Evolutionary conservation across 2,797 vertebrate genomes (phyloP), one percentile per base, ranked within the genome.

Genomic region (Oreochromis grahami): DNA sequence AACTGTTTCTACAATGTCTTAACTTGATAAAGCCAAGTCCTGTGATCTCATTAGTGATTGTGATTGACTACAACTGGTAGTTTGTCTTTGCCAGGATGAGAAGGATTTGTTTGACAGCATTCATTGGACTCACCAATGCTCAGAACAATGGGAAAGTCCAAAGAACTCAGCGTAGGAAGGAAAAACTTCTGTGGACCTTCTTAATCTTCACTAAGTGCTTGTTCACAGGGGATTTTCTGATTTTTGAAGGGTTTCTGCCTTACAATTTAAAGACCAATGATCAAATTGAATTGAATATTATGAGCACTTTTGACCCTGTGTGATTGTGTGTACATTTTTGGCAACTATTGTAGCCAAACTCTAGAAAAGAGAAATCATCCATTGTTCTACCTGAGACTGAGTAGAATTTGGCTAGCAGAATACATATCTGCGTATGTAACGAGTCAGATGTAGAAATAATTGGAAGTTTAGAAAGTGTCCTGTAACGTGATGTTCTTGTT

Each of bases 401-500:
- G 19, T 38, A 3, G 58, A 63, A 63, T 63, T 36, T 63, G 32
- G 19, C 58, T 7, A n/a, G 32, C 17, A 21, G 19, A 5, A 21
- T 38, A 1, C 60, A 38, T 5, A 21, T 38, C 34, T 21, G 32
- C 0, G 1, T n/a, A 24, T 8, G n/a, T 21, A 5, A 41, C 3
- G 3, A 12, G 34, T 41, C 60, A 41, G 4, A 41, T 14, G 5
- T 65, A 43, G 63, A 68, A 6, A 43, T 45, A 29, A 17, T 17
- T 29, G 14, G 38, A 70, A 12, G 14, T 76, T 52, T 36, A 72
- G 15, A 29, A 72, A 17, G 24, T 19, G 0, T 9, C 21, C 77
- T 78, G 3, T 81, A 51, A 77, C 2, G 34, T 4, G 52, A 10
- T 60, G 8, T 7, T 76, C 43, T 52, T 79, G 52, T 94, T 95